Evolutionary conservation across 2,797 vertebrate genomes (phyloP), one percentile per base, ranked within the genome.

Genomic region (Chaetophractus vellerosus): DNA sequence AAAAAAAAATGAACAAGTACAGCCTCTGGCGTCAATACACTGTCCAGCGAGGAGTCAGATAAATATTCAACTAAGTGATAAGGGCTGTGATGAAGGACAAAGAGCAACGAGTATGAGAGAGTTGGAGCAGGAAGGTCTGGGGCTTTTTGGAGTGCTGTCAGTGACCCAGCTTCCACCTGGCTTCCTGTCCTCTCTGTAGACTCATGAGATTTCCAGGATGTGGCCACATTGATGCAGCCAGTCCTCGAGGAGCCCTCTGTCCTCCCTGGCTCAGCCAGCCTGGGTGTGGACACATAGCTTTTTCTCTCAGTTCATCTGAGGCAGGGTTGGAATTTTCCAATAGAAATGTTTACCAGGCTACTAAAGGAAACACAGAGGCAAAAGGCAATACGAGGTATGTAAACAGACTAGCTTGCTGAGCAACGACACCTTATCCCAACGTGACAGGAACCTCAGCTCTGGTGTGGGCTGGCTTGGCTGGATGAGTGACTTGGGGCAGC

Each of bases 231-330:
- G 71, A 59, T 3, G 28, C 28, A 91, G 52, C 69, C 26, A 0
- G 7, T 61, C 69, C 69, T 45, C 3, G 0, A 57, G 59, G 41
- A 75, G 90, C 72, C 38, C 72, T 94, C 64, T 85, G 87, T 50
- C 85, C 71, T 91, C 26, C 76, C 95, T 96, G 89, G 91, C 76
- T 2, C 38, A 81, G 64, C 93, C 61, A 64, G 50, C 59, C 69
- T 92, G 93, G 94, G 95, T 87, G 96, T 96, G 92, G 79, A 95
- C 94, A 87, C 38, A 3, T 6, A 28, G 72, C 86, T 94, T 97
- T 97, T 95, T 88, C 95, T 97, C 95, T 96, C 84, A 50, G 92
- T 83, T 92, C 94, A 95, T 94, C 83, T 59, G 66, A 93, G 81
- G 59, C 71, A 82, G 81, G 83, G 16, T 63, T 69, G 66, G 92